Conservation (phyloP, 2,797 vertebrate genomes). For the Aeoliscus strigatus region DNA sequence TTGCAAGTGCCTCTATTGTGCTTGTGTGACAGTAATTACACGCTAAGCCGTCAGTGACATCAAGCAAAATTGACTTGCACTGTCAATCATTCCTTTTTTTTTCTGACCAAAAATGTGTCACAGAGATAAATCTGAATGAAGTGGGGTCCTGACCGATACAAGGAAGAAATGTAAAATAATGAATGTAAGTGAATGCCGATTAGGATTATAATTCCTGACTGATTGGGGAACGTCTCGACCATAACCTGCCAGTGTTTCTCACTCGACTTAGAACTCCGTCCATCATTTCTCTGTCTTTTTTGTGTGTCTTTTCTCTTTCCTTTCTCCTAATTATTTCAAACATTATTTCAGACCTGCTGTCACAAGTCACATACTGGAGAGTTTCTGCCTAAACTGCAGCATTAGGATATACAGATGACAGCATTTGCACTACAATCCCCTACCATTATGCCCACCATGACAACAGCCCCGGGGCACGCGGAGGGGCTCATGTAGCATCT, state of each 20-base stretch:
- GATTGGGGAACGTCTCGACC: slow-evolving; percentile 55
- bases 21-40: slow-evolving; percentile 68
- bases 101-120: slow-evolving; percentile 40
- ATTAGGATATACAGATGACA: slow-evolving; percentile 55
- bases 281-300: slow-evolving; percentile 9
- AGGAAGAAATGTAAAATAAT: slow-evolving; percentile 54
- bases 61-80: slow-evolving; percentile 61
- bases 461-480: slow-evolving; percentile 55
- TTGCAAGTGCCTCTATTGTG: slow-evolving; percentile 60
- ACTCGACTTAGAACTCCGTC: slow-evolving; percentile 26
- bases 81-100: slow-evolving; percentile 57
- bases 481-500: slow-evolving; percentile 54
- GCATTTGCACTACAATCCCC: slow-evolving; percentile 56
- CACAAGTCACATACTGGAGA: slow-evolving; percentile 20
- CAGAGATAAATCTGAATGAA: slow-evolving; percentile 49
- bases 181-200: slow-evolving; percentile 62
- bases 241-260: slow-evolving; percentile 44
- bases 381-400: slow-evolving; percentile 39
- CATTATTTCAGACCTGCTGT: slow-evolving; percentile 11
- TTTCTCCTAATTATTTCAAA: slow-evolving; percentile 26
- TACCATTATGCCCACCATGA: slow-evolving; percentile 57
- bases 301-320: slow-evolving; percentile 16
- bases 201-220: slow-evolving; percentile 55
- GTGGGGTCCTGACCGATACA: slow-evolving; percentile 47
- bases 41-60: slow-evolving; percentile 64